Percentiles rank a stretch among this genome's conserved stretches.
Conservation (phyloP, 2,797 vertebrate genomes). For the Semaprochilodus insignis region DNA sequence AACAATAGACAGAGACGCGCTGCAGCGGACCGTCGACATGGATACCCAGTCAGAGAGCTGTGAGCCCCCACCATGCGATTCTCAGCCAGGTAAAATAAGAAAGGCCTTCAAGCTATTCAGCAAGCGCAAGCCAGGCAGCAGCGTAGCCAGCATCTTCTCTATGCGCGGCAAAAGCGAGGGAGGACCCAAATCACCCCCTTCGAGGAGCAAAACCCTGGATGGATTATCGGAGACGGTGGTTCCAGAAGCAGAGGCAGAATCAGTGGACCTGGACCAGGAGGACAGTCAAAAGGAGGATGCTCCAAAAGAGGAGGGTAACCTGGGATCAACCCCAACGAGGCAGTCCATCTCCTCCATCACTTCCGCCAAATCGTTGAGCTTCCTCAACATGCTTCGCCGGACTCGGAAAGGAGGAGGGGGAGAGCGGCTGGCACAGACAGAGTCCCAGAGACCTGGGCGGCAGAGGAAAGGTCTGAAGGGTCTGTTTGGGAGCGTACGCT, state of each 20-base stretch:
- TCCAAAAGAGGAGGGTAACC: constrained; percentile 72
- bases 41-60: constrained; percentile 89
- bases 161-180: constrained; percentile 88
- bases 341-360: constrained; percentile 83
- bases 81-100: constrained; percentile 93
- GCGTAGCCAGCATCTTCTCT: constrained; percentile 90
- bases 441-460: constrained; percentile 82
- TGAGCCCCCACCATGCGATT: constrained; percentile 86
- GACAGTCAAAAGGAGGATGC: constrained; percentile 69
- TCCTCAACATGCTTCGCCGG: constrained; percentile 88
- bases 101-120: constrained; percentile 97
- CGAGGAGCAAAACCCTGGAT: constrained; percentile 87
- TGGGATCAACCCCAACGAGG: constrained; percentile 58
- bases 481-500: constrained; percentile 89
- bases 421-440: constrained; percentile 80
- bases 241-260: constrained; percentile 67
- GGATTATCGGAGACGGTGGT: constrained; percentile 84
- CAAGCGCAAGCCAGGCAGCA: constrained; percentile 88
- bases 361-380: constrained; percentile 89
- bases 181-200: constrained; percentile 84
- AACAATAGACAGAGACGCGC: constrained; percentile 50
- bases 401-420: constrained; percentile 76
- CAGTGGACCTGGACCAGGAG: constrained; percentile 69
- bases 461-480: constrained; percentile 89
- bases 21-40: constrained; percentile 79